Evolutionary conservation across 2,113 vertebrate species (phyloP), one percentile per base, ranked within the genome.

Genomic region (Platysternon megacephalum): DNA sequence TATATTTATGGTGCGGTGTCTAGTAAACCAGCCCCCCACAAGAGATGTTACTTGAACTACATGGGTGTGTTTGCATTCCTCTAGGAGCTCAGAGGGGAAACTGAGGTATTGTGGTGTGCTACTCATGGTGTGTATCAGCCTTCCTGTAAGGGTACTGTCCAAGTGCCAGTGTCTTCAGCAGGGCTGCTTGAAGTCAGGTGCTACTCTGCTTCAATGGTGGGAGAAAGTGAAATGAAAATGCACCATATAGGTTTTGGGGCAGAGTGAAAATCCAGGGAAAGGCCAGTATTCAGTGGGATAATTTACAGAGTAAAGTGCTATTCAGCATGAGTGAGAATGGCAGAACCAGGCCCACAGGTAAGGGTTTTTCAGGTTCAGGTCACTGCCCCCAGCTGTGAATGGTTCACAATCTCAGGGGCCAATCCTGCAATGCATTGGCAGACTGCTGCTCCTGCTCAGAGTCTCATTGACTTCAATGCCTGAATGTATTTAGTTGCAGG

Each of bases 271-370:
- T n/a, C 35, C 61, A 68, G 78, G 35, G 32, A 35, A 49, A n/a
- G 53, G 58, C 24, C 48, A 84, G 28, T 29, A n/a, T 22, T 56
- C 48, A 29, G 19, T 14, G 68, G n/a, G 4, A 8, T 55, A 42
- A 16, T 82, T 24, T 78, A 35, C 8, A 39, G 35, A 39, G 53
- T 35, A 2, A 35, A 78, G 65, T 5, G 28, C 4, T n/a, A 46
- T 26, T 68, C 5, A 0, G 17, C 4, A 0, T 76, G 49, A 22
- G 48, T 24, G 4, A 35, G 11, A 35, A 7, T 51, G 48, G 32
- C 16, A 17, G 4, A n/a, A 4, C 6, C 74, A 26, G 0, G 65
- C n/a, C 22, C 49, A 87, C 53, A 84, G 6, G 13, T 0, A 2
- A 46, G 22, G 24, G 53, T 29, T 82, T 44, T 46, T 13, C 29